Conservation (phyloP, 2,113 vertebrate species). For the Psephotus haematonotus region DNA sequence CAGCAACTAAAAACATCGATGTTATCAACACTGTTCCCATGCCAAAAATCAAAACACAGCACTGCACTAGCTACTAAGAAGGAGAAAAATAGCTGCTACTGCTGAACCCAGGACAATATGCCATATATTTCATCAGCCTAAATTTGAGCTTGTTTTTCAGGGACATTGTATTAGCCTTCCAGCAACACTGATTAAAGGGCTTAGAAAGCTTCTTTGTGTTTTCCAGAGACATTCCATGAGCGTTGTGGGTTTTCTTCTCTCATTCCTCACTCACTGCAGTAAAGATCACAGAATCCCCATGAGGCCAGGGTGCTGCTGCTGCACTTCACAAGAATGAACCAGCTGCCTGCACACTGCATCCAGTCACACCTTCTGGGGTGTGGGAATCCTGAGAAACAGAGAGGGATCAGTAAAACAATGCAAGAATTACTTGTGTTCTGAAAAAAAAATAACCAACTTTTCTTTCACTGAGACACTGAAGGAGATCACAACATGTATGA, state of each 20-base stretch:
- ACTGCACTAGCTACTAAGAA: too few relatives aligned
- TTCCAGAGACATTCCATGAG: background rate
- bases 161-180: background rate
- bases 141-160: background rate
- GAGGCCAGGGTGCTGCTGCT: background rate
- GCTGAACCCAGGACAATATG: too few relatives aligned
- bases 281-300: background rate
- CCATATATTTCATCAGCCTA: background rate
- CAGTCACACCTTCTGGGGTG: background rate
- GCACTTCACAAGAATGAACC: rapidly evolving
- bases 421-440: background rate
- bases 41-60: too few relatives aligned
- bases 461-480: background rate
- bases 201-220: background rate
- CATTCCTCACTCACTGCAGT: background rate
- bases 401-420: background rate
- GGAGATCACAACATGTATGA: background rate
- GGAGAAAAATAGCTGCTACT: too few relatives aligned
- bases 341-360: background rate
- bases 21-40: too few relatives aligned
- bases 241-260: background rate
- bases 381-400: background rate
- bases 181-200: background rate
- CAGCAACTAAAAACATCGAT: too few relatives aligned
- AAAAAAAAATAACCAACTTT: background rate